These are phyloP conservation scores for Tringa solitaria DNA, from an alignment of 2,113 vertebrate species.

Conservation along the genomic window DNA sequence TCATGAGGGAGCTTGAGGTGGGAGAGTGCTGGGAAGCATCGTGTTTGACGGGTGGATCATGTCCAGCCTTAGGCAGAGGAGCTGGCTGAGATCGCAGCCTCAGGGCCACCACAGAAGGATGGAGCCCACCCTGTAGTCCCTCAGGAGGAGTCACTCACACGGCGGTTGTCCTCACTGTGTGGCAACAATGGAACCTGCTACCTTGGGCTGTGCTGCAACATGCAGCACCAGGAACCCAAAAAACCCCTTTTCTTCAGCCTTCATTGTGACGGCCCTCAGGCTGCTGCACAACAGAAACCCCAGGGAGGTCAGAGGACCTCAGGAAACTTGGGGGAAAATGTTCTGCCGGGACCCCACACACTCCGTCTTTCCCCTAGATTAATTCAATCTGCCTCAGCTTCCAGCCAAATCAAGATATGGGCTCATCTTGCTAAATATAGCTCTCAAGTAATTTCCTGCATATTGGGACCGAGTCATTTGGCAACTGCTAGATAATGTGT, in stretches of 20 bases:
- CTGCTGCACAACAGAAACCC: neutral
- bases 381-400: conserved; percentile 53
- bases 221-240: neutral
- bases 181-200: neutral
- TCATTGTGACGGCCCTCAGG: neutral
- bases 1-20: neutral
- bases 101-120: neutral
- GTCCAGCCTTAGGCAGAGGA: neutral
- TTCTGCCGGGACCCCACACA: neutral
- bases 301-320: neutral
- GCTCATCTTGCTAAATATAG: conserved; percentile 60
- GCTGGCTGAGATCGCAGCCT: neutral
- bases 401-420: conserved; percentile 61
- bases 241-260: neutral
- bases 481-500: conserved; percentile 5
- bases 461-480: conserved; percentile 20
- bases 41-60: neutral
- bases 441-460: conserved; percentile 49
- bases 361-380: neutral
- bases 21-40: neutral
- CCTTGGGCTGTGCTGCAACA: neutral
- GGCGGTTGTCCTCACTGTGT: rapidly evolving
- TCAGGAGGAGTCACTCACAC: neutral
- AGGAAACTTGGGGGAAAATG: neutral
- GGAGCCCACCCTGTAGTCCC: neutral